Base-by-base conservation (phyloP, 2,113 vertebrate genomes). In the Macroglossus sobrinus region DNA sequence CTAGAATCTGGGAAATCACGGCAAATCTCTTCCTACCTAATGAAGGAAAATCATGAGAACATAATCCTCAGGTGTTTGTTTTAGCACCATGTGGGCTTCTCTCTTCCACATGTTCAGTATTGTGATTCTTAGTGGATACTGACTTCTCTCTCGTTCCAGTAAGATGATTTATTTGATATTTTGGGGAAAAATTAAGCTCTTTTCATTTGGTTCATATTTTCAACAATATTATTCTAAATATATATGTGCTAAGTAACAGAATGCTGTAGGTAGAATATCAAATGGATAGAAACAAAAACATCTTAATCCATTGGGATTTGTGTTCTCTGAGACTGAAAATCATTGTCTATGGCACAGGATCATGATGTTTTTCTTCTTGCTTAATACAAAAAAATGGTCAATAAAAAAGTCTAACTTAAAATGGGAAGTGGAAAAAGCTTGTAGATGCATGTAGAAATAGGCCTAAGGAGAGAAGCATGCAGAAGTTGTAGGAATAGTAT, bases 1-100 rank as follows among this genome's bases (percentile, higher is more conserved):
- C 21, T 7, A 69, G 82, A 96, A 53, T 76, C 68, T 80, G 35
- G 93, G 69, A 86, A 95, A 87, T 95, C 92, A 55, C 57, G 8
- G 45, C 28, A 71, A 2, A n/a, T 33, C 47, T 45, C 13, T 94
- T 82, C 57, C 64, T 28, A n/a, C 38, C 38, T 85, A 88, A 76
- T 75, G 66, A 71, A 94, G 30, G 13, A 80, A 84, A 84, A 63
- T 22, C 38, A 87, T 55, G 14, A 40, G 18, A 33, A 78, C 45
- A 45, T 47, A 78, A 90, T 43, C 53, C 33, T 82, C 8, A 35
- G 19, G 26, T 43, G 47, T 91, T 85, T n/a, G 21, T 82, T 55
- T 91, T 33, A 66, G n/a, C 4, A 47, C 0, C 16, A 2, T 2
- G 0, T 55, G 21, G 24, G 6, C 2, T 53, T 78, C 33, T 50